Evolutionary conservation across 1,140 invertebrate species (phyloP), one percentile per base, ranked within the genome.

Genomic region (Drosophila trapezifrons): DNA sequence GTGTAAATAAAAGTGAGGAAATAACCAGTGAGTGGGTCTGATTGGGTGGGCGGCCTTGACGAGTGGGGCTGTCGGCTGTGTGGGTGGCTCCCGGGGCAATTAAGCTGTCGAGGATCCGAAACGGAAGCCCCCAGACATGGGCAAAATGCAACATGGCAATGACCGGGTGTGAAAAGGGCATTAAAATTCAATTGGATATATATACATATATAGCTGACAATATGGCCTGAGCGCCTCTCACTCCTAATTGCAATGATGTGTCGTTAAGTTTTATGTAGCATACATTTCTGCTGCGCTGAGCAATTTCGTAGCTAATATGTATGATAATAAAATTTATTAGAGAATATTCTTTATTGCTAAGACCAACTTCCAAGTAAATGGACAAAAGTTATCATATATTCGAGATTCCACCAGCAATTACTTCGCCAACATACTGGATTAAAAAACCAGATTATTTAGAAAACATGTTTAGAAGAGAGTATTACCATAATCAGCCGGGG

Each of bases 201-300:
- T n/a, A n/a, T n/a, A n/a, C n/a, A n/a, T n/a, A n/a, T 35, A 35
- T n/a, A 46, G 35, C 29, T 15, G 47, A 25, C 56, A 54, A 38
- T 35, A 12, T 46, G 46, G 47, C 32, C 6, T 40, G 29, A n/a
- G n/a, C 25, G 3, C 10, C 42, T 20, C 27, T 38, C 52, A 15
- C 22, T 29, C 22, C 0, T 62, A 69, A 58, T 64, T 64, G 42
- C 62, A 74, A 66, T 56, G 37, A 62, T 47, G 35, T 35, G 45
- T 59, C 66, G 20, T 87, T 70, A 82, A 52, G 62, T 63, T 85
- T 77, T 76, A 82, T 80, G 76, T 82, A 82, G 83, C 82, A 86
- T 87, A 82, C 70, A 87, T 86, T 73, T 62, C 59, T 58, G 83
- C 70, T 79, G 62, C 60, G 55, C 18, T 42, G 35, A 42, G 60